Percentiles rank a stretch among this genome's conserved stretches.
phyloP scores from a whole-genome alignment of 2,113 vertebrate genomes.

The Synodontis membranacea region DNA sequence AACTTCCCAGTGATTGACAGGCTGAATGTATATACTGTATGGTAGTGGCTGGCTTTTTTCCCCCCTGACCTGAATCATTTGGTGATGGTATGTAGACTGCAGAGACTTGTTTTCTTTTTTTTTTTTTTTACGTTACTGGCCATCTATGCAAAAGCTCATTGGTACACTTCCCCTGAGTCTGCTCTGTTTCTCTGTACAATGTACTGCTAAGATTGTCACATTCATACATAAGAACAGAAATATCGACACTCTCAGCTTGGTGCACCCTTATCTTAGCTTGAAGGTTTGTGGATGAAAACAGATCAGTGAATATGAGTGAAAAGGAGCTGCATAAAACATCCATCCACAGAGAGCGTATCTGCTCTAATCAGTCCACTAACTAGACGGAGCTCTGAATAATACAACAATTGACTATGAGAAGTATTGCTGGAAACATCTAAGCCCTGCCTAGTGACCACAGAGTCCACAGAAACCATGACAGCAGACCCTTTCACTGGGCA shows the following conservation, averaged over 20 bases:
- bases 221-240: neutral
- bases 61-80: neutral
- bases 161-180: neutral
- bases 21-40: neutral
- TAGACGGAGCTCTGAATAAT: conserved; percentile 62
- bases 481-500: conserved; percentile 42
- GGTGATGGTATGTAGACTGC: neutral
- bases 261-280: neutral
- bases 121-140: neutral
- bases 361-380: conserved; percentile 34
- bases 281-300: conserved; percentile 1
- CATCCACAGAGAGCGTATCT: conserved; percentile 45
- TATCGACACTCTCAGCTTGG: neutral
- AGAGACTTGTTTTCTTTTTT: neutral
- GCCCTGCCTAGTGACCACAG: conserved; percentile 59
- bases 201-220: neutral
- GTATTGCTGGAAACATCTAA: conserved; percentile 43
- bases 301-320: neutral
- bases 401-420: conserved; percentile 39
- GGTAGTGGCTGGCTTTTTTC: neutral
- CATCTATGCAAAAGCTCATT: neutral
- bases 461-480: conserved; percentile 64
- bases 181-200: neutral
- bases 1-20: neutral
- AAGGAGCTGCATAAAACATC: conserved; percentile 58